Conservation (phyloP, 2,113 vertebrate species). For the Sinocyclocheilus anshuiensis region DNA sequence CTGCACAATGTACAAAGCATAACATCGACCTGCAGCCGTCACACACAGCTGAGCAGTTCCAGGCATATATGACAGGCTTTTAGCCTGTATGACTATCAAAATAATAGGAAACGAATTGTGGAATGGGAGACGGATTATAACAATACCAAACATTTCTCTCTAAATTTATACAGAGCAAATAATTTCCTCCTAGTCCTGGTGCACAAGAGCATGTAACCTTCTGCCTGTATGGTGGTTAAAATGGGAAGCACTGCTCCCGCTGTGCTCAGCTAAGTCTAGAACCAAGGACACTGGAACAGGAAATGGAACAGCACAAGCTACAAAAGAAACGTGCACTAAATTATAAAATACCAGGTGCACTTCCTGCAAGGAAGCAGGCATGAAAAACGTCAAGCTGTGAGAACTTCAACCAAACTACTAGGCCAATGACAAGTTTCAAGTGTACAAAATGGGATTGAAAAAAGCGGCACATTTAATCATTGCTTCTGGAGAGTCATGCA, state of each 20-base stretch:
- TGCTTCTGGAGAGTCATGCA: neutral
- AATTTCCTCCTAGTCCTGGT: neutral
- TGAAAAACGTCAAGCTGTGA: neutral
- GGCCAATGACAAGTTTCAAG: neutral
- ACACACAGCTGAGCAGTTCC: neutral
- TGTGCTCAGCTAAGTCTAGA: slow-evolving; percentile 23
- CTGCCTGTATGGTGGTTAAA: neutral
- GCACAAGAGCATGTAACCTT: neutral
- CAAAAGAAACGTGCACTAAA: slow-evolving; percentile 6
- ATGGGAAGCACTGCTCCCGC: slow-evolving; percentile 3
- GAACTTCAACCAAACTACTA: slow-evolving; percentile 28
- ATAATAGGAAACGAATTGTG: neutral
- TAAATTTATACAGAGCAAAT: neutral
- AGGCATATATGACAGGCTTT: neutral
- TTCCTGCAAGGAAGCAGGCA: slow-evolving; percentile 26
- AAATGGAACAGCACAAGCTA: slow-evolving; percentile 55
- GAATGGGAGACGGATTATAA: neutral
- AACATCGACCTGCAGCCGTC: neutral
- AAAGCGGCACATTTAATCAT: neutral
- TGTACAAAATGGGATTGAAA: neutral
- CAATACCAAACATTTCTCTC: neutral
- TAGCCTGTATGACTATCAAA: neutral
- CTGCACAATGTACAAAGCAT: neutral
- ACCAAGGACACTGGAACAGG: slow-evolving; percentile 50
- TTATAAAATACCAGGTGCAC: slow-evolving; percentile 31